Base-by-base conservation (phyloP, 2,888 invertebrate genomes). In the Alcis repandata region DNA sequence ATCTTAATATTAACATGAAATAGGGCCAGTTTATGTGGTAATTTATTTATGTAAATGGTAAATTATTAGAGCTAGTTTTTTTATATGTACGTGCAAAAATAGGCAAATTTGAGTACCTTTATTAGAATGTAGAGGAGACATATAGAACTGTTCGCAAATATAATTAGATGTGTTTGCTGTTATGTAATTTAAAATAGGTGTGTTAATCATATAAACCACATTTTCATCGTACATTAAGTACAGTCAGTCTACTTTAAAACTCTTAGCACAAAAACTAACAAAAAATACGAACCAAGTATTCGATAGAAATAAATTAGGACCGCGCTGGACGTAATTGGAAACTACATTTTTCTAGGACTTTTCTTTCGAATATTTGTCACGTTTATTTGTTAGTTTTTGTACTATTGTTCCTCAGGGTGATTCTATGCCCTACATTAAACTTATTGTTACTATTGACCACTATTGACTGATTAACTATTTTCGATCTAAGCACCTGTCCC, bases 381-480 rank as follows among this genome's bases (percentile, higher is more conserved):
- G 27, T 27, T 6, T 27, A 4, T 27, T 27, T 6, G 27, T 4
- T 27, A 27, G 27, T 27, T 27, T 27, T 6, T 27, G 27, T 27
- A 6, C 27, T 27, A 27, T 2, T 2, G 27, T 2, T 27, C 2
- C 27, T n/a, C n/a, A n/a, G 6, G 27, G 2, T 27, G 27, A 27
- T 27, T 27, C 27, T 6, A n/a, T 27, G 36, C 20, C n/a, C 38
- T 49, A 32, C 11, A 32, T 8, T 15, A 57, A 51, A 27, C 17
- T 51, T 51, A 54, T 19, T 48, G 46, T 53, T 27, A 27, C 27
- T 27, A 27, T 53, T 20, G 9, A 8, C 20, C 11, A 48, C 40
- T 59, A 59, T 54, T 36, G 61, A 66, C 61, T 66, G 66, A 66
- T 49, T 49, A 54, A 62, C 7, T 27, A 33, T 46, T 45, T 41